phyloP scores from a whole-genome alignment of 1,140 invertebrate species.

The Rhyacophila brunnea region DNA sequence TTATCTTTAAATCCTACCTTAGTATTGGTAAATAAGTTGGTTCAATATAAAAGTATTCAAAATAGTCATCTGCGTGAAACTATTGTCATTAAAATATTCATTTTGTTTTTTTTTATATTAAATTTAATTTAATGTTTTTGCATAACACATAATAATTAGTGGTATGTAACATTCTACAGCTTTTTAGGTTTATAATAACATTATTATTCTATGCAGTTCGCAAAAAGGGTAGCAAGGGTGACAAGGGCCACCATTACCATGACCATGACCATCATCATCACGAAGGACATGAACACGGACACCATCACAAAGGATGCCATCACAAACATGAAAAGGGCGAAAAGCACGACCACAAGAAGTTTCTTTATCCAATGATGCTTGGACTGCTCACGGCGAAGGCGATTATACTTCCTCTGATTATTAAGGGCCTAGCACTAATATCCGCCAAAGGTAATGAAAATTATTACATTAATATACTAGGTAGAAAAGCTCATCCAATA shows the following conservation, averaged over 20 bases:
- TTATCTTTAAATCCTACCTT: too few relatives aligned
- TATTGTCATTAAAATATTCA: too few relatives aligned
- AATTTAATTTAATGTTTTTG: too few relatives aligned
- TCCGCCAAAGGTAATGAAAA: slow-evolving; percentile 49
- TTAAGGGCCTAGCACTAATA: slow-evolving; percentile 62
- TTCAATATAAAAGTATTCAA: too few relatives aligned
- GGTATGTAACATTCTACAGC: too few relatives aligned
- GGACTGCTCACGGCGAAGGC: slow-evolving; percentile 62
- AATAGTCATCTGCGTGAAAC: too few relatives aligned
- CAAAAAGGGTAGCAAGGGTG: neutral
- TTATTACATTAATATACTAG: too few relatives aligned
- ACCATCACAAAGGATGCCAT: slow-evolving; percentile 20
- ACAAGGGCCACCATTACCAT: slow-evolving; percentile 3
- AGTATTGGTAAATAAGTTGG: too few relatives aligned
- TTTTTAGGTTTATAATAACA: too few relatives aligned
- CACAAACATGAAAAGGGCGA: neutral
- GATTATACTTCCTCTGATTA: slow-evolving; percentile 59
- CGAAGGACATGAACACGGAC: slow-evolving; percentile 30
- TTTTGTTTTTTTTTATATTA: too few relatives aligned
- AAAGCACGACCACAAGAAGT: slow-evolving; percentile 41
- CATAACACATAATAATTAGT: too few relatives aligned
- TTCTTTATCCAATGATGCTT: slow-evolving; percentile 58
- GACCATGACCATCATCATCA: neutral
- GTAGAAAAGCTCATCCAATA: too few relatives aligned
- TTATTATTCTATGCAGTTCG: neutral